Evolutionary conservation across 2,888 invertebrate genomes (phyloP), one percentile per base, ranked within the genome.

Genomic region (Eudemis profundana): DNA sequence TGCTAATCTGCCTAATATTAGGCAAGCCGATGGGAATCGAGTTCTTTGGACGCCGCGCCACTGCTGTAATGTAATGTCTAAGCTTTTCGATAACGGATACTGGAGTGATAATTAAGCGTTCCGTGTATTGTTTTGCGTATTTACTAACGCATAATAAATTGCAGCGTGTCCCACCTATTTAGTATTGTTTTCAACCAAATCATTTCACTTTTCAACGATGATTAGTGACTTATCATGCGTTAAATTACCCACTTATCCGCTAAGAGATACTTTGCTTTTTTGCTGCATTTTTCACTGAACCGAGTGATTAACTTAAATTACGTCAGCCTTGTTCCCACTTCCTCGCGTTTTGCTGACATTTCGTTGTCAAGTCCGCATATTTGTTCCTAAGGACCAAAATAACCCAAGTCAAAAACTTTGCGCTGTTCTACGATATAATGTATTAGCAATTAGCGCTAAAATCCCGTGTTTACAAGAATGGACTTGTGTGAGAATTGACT

Each of bases 151-250:
- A n/a, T n/a, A n/a, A n/a, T n/a, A n/a, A n/a, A n/a, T n/a, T n/a
- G n/a, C n/a, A n/a, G 63, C 49, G 29, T 63, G 63, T 15, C 38
- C 15, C 29, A 33, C 21, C 12, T 36, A 27, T 44, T 64, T 21
- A 38, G 38, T 1, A 57, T 15, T 33, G 61, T 51, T 56, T 47
- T 29, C 38, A 47, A 29, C 33, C 19, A 15, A 38, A 47, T 19
- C 27, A 38, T 50, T 57, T 33, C 40, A 57, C 51, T 51, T 64
- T 65, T 51, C 57, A 14, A 53, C 10, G 27, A 17, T 49, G 40
- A 50, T 63, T 53, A 46, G 53, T 36, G 29, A 15, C 53, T n/a
- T 60, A 53, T 60, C 51, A 60, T 38, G 65, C 65, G 59, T 60
- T 53, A 65, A 65, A 65, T 65, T 53, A 14, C 17, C 44, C 46